Percentiles rank a stretch among this genome's conserved stretches.
These are phyloP conservation scores for Zosterops hypoxanthus DNA, from an alignment of 2,113 vertebrate species.

Conservation along the genomic window DNA sequence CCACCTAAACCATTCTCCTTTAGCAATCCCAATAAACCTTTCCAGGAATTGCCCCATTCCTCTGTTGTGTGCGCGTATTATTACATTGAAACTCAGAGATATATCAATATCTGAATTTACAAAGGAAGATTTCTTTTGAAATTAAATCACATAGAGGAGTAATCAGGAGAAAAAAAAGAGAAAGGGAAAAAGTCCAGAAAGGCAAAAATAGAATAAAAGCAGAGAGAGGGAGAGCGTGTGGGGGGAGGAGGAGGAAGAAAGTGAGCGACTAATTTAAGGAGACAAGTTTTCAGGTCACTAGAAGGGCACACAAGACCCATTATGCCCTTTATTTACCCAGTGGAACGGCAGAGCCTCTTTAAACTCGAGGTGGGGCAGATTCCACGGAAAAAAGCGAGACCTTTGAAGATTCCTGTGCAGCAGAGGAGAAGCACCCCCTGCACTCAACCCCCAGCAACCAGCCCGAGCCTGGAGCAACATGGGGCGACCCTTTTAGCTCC, in stretches of 20 bases:
- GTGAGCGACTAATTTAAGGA: slow-evolving; percentile 20
- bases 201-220: neutral
- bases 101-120: neutral
- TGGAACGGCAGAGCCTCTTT: neutral
- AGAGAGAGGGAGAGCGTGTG: neutral
- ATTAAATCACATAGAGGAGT: neutral
- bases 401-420: neutral
- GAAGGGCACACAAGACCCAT: slow-evolving; percentile 15
- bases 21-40: neutral
- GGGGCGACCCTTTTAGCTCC: neutral
- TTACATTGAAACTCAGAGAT: neutral
- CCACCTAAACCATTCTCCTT: neutral
- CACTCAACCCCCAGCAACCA: neutral
- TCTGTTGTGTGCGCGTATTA: accelerated
- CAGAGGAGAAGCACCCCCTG: neutral
- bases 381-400: neutral
- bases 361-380: neutral
- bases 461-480: neutral
- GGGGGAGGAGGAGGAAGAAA: neutral
- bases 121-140: neutral
- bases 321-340: slow-evolving; percentile 33
- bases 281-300: slow-evolving; percentile 57
- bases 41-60: neutral
- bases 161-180: neutral
- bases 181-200: neutral